Evolutionary conservation across 2,113 vertebrate genomes (phyloP), one percentile per base, ranked within the genome.

Genomic region (Litocranius walleri): DNA sequence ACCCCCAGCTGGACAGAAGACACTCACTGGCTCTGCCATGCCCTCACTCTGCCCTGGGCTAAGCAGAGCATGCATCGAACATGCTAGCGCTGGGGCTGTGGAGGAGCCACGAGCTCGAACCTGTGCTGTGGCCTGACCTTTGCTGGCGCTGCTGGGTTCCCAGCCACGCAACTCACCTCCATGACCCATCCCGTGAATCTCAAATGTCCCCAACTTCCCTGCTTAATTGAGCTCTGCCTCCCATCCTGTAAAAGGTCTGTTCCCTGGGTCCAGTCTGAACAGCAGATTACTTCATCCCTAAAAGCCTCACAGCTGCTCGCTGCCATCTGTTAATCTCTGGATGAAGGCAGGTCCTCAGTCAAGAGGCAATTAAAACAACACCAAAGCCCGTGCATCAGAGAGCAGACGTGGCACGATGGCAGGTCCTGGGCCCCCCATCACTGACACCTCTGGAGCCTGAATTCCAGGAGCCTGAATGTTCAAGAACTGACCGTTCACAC

Each of bases 21-120:
- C 62, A 4, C 48, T 45, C 57, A 16, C 1, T 1, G 25, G 71
- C 19, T 21, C 43, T 1, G 15, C 30, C 10, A 2, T 2, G n/a
- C 40, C 88, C 27, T 77, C 13, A 0, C 40, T 88, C 16, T 36
- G 57, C 33, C 19, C 78, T 5, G 14, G 33, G 14, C 33, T 50
- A 8, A 81, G 30, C 36, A 56, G 25, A 19, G 21, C 6, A 6
- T 3, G 12, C 17, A 7, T 4, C 45, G 7, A 7, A 23, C 14
- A 13, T 1, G 45, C 57, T 57, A 36, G 48, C 0, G 2, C 90
- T 29, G 59, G 27, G 64, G 88, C 21, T n/a, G 25, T 2, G 21
- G 50, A 71, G 17, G 62, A 62, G 62, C 30, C 19, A 1, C 1
- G 9, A 74, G 36, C 23, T 40, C 71, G 36, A 67, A n/a, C 56